Base-by-base conservation (phyloP, 2,797 vertebrate genomes). In the Bradypodion pumilum region DNA sequence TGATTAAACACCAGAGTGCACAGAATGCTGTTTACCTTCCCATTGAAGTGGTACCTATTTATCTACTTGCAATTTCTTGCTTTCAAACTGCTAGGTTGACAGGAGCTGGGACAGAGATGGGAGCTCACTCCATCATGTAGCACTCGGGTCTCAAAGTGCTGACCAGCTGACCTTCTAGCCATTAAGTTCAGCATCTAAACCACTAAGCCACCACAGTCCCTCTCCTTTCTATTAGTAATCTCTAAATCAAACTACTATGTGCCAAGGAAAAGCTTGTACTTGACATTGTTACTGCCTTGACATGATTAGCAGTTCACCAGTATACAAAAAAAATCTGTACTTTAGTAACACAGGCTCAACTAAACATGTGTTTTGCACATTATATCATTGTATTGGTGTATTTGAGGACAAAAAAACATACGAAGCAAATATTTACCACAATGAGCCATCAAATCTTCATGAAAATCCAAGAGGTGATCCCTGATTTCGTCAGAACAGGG, bases 391-490 rank as follows among this genome's bases (percentile, higher is more conserved):
- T 73, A 42, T 32, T 83, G 44, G 42, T 56, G 1, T 40, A 63
- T 65, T 46, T 44, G 23, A 42, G 13, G 7, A 5, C 62, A 16
- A 49, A n/a, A 83, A 81, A 88, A 32, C 16, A 37, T 27, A 84
- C 27, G 89, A 46, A 84, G 80, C 72, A 0, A 81, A 80, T 62
- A 44, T 29, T 81, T 94, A 99, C 98, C 98, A 92, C 98, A 99
- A 86, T 99, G 98, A 73, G 96, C 96, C 98, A 99, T 99, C 82
- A 99, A 93, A 88, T 99, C 98, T 90, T 98, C 97, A 4, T 99
- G 98, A 91, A 99, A 99, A 92, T 98, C 97, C 7, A 98, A 90
- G 62, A 99, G 97, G 46, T 98, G 97, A 83, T 98, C 98, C 74
- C 96, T 93, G 90, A 99, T 98, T 93, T 97, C 96, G 85, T 97